Base-by-base conservation (phyloP, 2,797 vertebrate genomes). In the Neosilurus hyrtlii region DNA sequence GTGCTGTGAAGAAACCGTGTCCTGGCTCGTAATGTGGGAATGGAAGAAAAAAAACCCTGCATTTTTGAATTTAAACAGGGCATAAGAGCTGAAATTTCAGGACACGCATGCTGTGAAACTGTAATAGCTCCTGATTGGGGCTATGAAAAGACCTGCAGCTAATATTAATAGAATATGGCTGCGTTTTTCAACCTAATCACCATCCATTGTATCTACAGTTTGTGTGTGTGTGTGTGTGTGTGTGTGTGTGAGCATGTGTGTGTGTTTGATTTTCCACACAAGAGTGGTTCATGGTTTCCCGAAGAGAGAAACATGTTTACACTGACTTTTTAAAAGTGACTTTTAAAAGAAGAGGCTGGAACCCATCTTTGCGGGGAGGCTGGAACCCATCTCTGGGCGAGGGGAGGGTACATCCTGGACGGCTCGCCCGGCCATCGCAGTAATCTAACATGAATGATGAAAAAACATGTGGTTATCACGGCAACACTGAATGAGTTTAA, bases 81-180 rank as follows among this genome's bases (percentile, higher is more conserved):
- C 5, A 4, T 30, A 30, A 74, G 54, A 24, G 70, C 10, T 43
- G 52, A 57, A 49, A 51, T 54, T 49, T 77, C 30, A 51, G 54
- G 52, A 59, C 54, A 59, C 73, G 57, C 56, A 61, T 8, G 2
- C 9, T 2, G 30, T 43, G 26, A 63, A 63, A 63, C 4, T 62
- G n/a, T 51, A 52, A 22, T 24, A 6, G 70, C 14, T 82, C 24
- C 80, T 65, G 80, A 82, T 74, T 74, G 70, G 30, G 18, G 24
- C 43, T 65, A n/a, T 65, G 37, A 74, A 82, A 59, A 81, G 9
- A 56, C 1, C 0, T 3, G 26, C 49, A 81, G 59, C 11, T 59
- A 75, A 57, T 74, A 22, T 74, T 56, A 74, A 20, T 35, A 26
- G 26, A 74, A 57, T 20, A 11, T 52, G 5, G 8, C 16, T 2